Base-by-base conservation (phyloP, 2,113 vertebrate species). In the Corythoichthys intestinalis region DNA sequence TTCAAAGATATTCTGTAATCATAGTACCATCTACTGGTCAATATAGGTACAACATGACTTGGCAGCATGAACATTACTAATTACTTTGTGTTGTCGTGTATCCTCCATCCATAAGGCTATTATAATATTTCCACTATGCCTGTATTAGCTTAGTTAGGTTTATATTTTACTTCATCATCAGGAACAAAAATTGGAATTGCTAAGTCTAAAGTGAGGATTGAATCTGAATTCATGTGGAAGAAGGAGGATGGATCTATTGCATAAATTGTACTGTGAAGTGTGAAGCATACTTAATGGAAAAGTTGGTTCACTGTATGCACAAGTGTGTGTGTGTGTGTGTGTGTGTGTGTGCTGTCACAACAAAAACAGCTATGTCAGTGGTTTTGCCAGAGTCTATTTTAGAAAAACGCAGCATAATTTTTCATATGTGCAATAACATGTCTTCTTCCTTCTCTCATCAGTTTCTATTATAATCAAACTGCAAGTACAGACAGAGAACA, bases 211-310 rank as follows among this genome's bases (percentile, higher is more conserved):
- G 70, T 54, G 65, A 72, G 57, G 69, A 60, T 66, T 73, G 71
- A 65, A 53, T 66, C 28, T 2, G 62, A 65, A 49, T 41, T 17
- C 49, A 5, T 70, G 68, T 75, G 34, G 34, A 50, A 82, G 61
- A 66, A 46, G 39, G 75, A 38, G 64, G 46, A 41, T 41, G 44
- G 20, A 28, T 83, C 41, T 78, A 67, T 82, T 78, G 64, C 49
- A 67, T 7, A 65, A 52, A 58, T 66, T 53, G 39, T 66, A 15
- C 69, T 47, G 72, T 60, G 69, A 28, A 2, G 6, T 67, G 64
- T 28, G 20, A 56, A 66, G 68, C 73, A 66, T 39, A 64, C 50
- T 70, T 78, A 60, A 71, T 77, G 69, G 81, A 87, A 85, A 81
- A 75, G 53, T 34, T 14, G 64, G 17, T 28, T 20, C 11, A 48